These are phyloP conservation scores for Onychorhynchus coronatus DNA, from an alignment of 2,113 vertebrate species.

Conservation along the genomic window DNA sequence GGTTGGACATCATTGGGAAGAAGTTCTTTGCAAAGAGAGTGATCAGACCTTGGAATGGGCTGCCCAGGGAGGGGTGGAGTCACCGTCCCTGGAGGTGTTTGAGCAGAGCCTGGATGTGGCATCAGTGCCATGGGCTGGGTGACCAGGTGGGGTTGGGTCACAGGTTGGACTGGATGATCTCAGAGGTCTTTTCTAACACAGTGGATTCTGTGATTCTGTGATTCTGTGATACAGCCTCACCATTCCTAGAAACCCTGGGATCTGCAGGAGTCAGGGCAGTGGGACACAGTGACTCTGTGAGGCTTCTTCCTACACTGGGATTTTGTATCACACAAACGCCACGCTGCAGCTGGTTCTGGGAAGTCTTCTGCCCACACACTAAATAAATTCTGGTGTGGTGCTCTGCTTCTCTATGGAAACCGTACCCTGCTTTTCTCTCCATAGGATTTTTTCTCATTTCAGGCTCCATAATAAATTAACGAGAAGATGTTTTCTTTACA, in stretches of 20 bases:
- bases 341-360: conserved; percentile 61
- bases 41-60: too few relatives aligned
- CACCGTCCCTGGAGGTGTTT: too few relatives aligned
- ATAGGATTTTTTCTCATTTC: conserved; percentile 68
- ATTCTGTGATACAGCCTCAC: not conserved
- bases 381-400: conserved; percentile 54
- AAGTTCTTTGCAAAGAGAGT: too few relatives aligned
- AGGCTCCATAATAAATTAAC: conserved; percentile 71
- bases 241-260: not conserved
- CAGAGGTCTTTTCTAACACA: too few relatives aligned
- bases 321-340: not conserved
- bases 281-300: not conserved
- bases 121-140: too few relatives aligned
- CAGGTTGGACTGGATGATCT: too few relatives aligned
- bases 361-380: conserved; percentile 56
- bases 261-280: not conserved
- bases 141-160: too few relatives aligned
- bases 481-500: conserved; percentile 68
- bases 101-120: too few relatives aligned
- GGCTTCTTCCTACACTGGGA: not conserved
- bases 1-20: too few relatives aligned
- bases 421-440: conserved; percentile 27
- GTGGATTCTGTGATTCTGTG: too few relatives aligned
- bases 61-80: too few relatives aligned
- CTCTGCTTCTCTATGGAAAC: conserved; percentile 67